A percentile compares a stretch with the other conserved stretches of the same genome.
Conservation (phyloP, 2,888 invertebrate species). For the Odontothrips loti region DNA sequence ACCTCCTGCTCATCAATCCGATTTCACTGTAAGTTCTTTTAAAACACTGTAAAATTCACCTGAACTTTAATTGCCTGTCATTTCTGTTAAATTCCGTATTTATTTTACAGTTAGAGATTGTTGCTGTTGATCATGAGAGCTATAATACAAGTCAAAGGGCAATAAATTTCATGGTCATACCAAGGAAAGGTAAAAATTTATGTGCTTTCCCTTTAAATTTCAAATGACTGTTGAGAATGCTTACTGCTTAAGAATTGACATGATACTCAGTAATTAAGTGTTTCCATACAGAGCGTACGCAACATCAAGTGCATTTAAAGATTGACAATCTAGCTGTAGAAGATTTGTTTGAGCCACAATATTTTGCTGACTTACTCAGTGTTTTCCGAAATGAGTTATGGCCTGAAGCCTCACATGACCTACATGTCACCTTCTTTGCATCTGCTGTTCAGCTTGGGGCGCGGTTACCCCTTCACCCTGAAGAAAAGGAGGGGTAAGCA, state of each 20-base stretch:
- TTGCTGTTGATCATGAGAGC: constrained; percentile 70
- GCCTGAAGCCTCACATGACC: constrained; percentile 67
- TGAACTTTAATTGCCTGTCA: constrained; percentile 42
- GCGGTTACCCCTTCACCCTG: constrained; percentile 72
- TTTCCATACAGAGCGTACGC: constrained; percentile 54
- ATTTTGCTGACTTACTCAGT: constrained; percentile 69
- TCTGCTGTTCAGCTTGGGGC: constrained; percentile 83
- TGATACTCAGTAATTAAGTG: too few species aligned
- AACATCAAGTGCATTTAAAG: constrained; percentile 77
- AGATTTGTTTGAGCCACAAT: constrained; percentile 70
- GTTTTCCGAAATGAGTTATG: constrained; percentile 72
- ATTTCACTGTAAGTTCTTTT: constrained; percentile 46
- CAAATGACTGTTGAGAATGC: too few species aligned
- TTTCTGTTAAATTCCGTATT: constrained; percentile 33
- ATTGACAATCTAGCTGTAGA: constrained; percentile 86
- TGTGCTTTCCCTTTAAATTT: background rate
- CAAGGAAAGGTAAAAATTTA: constrained; percentile 44
- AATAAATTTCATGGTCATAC: constrained; percentile 60
- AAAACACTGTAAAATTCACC: background rate
- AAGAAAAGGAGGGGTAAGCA: constrained; percentile 77
- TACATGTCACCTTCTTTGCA: constrained; percentile 78
- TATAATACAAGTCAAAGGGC: constrained; percentile 67
- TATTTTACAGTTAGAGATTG: constrained; percentile 60
- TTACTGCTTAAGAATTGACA: too few species aligned
- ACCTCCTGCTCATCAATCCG: constrained; percentile 60